These are phyloP conservation scores for Oreochromis niloticus DNA, from an alignment of 2,113 vertebrate species.

Conservation along the genomic window DNA sequence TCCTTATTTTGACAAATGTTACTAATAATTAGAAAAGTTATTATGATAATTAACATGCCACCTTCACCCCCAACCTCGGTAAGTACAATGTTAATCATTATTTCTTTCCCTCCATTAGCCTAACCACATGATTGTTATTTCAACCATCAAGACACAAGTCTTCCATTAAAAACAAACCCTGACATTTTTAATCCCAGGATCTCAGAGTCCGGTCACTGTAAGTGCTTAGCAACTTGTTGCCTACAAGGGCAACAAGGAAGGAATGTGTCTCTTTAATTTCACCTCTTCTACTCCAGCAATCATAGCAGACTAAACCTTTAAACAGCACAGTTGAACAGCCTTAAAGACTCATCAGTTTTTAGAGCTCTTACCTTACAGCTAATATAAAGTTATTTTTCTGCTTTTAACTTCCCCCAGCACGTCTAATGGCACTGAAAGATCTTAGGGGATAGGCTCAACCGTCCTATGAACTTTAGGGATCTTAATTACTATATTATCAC, in stretches of 20 bases:
- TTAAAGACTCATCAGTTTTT: background rate
- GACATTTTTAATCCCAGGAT: background rate
- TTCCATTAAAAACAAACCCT: background rate
- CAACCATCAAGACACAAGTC: background rate
- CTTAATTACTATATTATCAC: background rate
- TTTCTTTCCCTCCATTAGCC: background rate
- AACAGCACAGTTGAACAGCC: background rate
- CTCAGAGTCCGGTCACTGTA: background rate
- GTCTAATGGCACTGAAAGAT: background rate
- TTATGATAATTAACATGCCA: background rate
- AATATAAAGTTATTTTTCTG: background rate
- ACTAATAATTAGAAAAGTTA: background rate
- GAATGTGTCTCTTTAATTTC: background rate
- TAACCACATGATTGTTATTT: background rate
- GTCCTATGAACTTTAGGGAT: background rate
- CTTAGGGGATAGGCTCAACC: background rate
- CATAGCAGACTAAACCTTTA: background rate
- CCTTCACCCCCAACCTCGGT: background rate
- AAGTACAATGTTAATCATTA: fast-evolving
- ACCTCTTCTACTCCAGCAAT: background rate
- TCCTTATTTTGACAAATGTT: background rate
- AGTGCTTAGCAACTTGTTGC: background rate
- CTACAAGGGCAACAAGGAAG: background rate
- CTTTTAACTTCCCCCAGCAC: background rate
- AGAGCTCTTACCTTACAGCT: background rate